phyloP scores from a whole-genome alignment of 2,797 vertebrate species.

The Chelon labrosus region DNA sequence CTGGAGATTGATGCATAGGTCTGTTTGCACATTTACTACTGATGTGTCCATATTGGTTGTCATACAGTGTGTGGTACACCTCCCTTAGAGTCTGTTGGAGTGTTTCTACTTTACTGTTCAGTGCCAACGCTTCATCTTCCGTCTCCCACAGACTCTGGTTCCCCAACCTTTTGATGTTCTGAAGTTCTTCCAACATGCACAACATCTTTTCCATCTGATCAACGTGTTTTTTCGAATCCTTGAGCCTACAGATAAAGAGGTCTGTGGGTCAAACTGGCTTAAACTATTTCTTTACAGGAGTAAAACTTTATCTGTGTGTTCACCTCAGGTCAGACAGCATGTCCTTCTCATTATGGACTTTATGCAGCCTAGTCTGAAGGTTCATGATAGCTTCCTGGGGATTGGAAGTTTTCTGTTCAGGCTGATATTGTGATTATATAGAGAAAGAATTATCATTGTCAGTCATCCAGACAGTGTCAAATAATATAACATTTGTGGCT shows the following conservation, averaged over 20 bases:
- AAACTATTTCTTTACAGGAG: background rate
- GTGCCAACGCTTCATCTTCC: constrained; percentile 69
- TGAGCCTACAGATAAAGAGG: constrained; percentile 74
- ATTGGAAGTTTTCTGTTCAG: constrained; percentile 73
- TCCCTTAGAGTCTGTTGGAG: constrained; percentile 79
- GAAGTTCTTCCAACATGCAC: constrained; percentile 83
- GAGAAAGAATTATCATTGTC: background rate
- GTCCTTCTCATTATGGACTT: constrained; percentile 82
- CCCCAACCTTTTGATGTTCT: constrained; percentile 79
- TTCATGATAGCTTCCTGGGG: constrained; percentile 75
- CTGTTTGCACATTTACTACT: constrained; percentile 14
- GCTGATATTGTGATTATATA: constrained; percentile 50
- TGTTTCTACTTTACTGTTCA: constrained; percentile 78
- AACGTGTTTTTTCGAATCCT: constrained; percentile 80
- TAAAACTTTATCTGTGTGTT: constrained; percentile 20
- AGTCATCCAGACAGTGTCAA: constrained; percentile 7
- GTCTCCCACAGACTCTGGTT: constrained; percentile 84
- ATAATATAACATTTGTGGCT: background rate
- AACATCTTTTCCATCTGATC: constrained; percentile 83
- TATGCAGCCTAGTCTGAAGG: constrained; percentile 82
- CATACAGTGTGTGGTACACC: constrained; percentile 65
- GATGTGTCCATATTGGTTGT: constrained; percentile 67
- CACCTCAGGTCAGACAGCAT: constrained; percentile 84
- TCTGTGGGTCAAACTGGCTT: constrained; percentile 26
- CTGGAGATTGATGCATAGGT: constrained; percentile 55